These are phyloP conservation scores for Germaria angustata DNA, from an alignment of 2,888 invertebrate genomes.

Conservation along the genomic window DNA sequence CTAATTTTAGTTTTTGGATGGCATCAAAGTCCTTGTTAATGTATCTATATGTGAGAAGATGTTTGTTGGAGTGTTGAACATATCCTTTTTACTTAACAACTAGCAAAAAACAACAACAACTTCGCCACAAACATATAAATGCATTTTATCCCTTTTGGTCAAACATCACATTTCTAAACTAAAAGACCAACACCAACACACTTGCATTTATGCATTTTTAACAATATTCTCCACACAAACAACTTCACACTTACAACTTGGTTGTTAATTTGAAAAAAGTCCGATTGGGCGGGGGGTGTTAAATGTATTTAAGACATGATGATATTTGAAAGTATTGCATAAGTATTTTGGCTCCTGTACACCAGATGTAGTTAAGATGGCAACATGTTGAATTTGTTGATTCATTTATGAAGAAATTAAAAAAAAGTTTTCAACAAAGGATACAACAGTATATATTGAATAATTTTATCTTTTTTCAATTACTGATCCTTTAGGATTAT, in stretches of 20 bases:
- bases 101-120: constrained; percentile 24
- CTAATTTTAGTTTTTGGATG: not conserved
- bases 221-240: not conserved
- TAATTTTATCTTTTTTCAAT: not conserved
- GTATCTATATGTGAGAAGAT: constrained; percentile 17
- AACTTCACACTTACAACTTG: not conserved
- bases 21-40: not conserved
- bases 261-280: constrained; percentile 36
- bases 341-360: not conserved
- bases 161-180: constrained; percentile 43
- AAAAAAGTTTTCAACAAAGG: not conserved
- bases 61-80: constrained; percentile 39
- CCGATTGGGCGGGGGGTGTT: constrained; percentile 22
- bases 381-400: constrained; percentile 1
- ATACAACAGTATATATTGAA: no score
- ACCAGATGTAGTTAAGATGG: constrained; percentile 3
- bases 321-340: not conserved
- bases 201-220: not conserved
- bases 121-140: constrained; percentile 53
- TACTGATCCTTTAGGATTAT: no score
- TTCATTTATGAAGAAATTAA: constrained; percentile 18
- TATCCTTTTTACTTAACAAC: constrained; percentile 55
- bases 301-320: constrained; percentile 29
- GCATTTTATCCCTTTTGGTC: constrained; percentile 62
- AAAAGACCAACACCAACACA: constrained; percentile 1